A percentile compares a stretch with the other conserved stretches of the same genome.
These are phyloP conservation scores for Semaprochilodus insignis DNA, from an alignment of 2,797 vertebrate genomes.

Conservation along the genomic window DNA sequence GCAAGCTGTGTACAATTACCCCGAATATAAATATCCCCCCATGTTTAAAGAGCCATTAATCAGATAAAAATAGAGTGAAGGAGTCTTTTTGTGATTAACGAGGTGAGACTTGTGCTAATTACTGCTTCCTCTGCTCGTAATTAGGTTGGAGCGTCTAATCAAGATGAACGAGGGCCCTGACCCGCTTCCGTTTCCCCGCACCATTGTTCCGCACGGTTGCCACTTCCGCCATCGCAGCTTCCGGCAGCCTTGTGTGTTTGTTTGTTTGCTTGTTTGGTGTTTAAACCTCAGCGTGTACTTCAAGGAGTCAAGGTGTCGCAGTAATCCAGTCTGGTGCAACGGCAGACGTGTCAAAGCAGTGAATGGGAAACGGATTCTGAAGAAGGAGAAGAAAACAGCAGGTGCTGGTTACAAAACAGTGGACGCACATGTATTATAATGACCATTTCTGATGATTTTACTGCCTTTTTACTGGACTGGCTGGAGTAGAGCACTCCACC, in stretches of 20 bases:
- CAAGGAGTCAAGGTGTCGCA: neutral
- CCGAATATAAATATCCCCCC: slow-evolving; percentile 91
- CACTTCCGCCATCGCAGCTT: neutral
- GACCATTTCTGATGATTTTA: too few species aligned
- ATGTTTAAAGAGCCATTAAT: slow-evolving; percentile 95
- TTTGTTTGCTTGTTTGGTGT: neutral
- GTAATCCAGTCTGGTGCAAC: too few species aligned
- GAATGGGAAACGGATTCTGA: too few species aligned
- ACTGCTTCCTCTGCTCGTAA: slow-evolving; percentile 97
- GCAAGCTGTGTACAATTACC: slow-evolving; percentile 94
- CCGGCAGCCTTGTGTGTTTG: slow-evolving; percentile 21
- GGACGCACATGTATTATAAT: too few species aligned
- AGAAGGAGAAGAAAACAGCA: too few species aligned
- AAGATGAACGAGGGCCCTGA: slow-evolving; percentile 91
- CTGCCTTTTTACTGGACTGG: too few species aligned
- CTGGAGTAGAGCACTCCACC: too few species aligned
- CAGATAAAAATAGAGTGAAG: slow-evolving; percentile 97
- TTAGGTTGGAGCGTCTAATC: slow-evolving; percentile 95
- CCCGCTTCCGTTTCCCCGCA: slow-evolving; percentile 70
- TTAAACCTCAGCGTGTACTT: too few species aligned
- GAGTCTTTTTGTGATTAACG: slow-evolving; percentile 97
- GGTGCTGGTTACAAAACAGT: too few species aligned
- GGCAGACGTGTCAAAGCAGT: too few species aligned
- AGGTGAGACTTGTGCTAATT: slow-evolving; percentile 99
- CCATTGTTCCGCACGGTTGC: slow-evolving; percentile 35